Evolutionary conservation across 37 sponge, comb jelly and placozoan species (phyloP).

Genomic region (Cliona cf. orientalis): DNA sequence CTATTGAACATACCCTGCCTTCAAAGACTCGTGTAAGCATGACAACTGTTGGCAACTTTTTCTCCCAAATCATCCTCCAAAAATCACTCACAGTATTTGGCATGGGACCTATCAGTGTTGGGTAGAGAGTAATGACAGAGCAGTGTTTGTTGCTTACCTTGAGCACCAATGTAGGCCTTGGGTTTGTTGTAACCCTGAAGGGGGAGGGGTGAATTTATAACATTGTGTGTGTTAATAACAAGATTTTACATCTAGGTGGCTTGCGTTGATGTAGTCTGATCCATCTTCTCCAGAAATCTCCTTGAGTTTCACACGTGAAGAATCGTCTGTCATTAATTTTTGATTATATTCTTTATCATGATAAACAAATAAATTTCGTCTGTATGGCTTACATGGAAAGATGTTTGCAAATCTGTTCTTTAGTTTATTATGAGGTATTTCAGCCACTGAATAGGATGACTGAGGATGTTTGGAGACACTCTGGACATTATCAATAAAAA

Average conservation of each 20-base stretch:
- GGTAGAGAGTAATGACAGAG: slow-evolving; percentile 41
- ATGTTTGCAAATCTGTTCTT: slow-evolving; percentile 87
- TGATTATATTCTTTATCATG: too few relatives aligned
- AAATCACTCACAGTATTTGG: slow-evolving; percentile 55
- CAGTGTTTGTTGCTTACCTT: slow-evolving; percentile 59
- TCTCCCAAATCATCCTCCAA: slow-evolving; percentile 80
- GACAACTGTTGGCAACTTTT: slow-evolving; percentile 45
- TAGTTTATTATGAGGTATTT: slow-evolving; percentile 24
- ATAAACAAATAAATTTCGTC: background rate
- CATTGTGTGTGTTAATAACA: too few relatives aligned
- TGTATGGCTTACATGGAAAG: slow-evolving; percentile 80
- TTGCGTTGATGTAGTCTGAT: slow-evolving; percentile 71
- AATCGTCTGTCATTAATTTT: slow-evolving; percentile 58
- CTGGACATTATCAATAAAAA: background rate
- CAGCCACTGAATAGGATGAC: slow-evolving; percentile 17
- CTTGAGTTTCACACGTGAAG: slow-evolving; percentile 48
- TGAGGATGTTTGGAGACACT: background rate
- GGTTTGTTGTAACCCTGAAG: slow-evolving; percentile 35
- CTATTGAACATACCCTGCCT: slow-evolving; percentile 26
- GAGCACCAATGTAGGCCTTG: slow-evolving; percentile 69
- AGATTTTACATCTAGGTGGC: slow-evolving; percentile 55
- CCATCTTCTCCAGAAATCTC: slow-evolving; percentile 29
- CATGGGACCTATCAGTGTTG: slow-evolving; percentile 55
- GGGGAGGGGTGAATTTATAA: background rate
- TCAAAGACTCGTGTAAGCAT: slow-evolving; percentile 59